Evolutionary conservation across 2,797 vertebrate species (phyloP).

Genomic region (Gallirallus australis): DNA sequence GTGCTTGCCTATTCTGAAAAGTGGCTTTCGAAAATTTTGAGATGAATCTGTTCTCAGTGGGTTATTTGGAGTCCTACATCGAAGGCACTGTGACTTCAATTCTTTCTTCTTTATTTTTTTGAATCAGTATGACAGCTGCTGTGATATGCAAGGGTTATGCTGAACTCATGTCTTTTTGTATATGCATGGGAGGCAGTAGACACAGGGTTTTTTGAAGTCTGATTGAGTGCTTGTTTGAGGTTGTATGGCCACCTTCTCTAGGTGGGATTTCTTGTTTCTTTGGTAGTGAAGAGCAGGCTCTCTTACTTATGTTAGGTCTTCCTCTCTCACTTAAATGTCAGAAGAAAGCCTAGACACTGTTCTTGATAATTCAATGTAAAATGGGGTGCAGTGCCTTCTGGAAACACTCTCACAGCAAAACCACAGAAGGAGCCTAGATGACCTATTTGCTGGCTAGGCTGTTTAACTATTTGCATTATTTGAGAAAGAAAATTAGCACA

Average conservation of each 20-base stretch:
- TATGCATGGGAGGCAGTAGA: neutral
- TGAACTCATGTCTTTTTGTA: neutral
- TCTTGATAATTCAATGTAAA: slow-evolving; percentile 14
- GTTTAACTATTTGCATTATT: neutral
- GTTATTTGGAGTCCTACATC: neutral
- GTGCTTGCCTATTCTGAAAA: neutral
- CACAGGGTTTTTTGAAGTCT: neutral
- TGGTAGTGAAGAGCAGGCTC: neutral
- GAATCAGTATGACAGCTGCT: neutral
- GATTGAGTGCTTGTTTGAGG: slow-evolving; percentile 33
- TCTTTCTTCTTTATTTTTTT: neutral
- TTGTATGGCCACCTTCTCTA: slow-evolving; percentile 1
- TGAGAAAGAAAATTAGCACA: neutral
- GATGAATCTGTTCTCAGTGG: neutral
- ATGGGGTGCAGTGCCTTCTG: neutral
- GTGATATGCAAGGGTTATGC: neutral
- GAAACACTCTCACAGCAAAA: neutral
- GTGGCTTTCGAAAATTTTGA: neutral
- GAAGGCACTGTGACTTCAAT: neutral
- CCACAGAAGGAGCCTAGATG: neutral
- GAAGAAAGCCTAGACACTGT: neutral
- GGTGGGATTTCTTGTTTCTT: neutral
- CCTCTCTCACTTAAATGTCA: neutral
- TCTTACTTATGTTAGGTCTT: neutral
- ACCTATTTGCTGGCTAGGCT: neutral